Evolutionary conservation across 2,797 vertebrate species (phyloP).

Genomic region (Petrocephalus schoutedeni): DNA sequence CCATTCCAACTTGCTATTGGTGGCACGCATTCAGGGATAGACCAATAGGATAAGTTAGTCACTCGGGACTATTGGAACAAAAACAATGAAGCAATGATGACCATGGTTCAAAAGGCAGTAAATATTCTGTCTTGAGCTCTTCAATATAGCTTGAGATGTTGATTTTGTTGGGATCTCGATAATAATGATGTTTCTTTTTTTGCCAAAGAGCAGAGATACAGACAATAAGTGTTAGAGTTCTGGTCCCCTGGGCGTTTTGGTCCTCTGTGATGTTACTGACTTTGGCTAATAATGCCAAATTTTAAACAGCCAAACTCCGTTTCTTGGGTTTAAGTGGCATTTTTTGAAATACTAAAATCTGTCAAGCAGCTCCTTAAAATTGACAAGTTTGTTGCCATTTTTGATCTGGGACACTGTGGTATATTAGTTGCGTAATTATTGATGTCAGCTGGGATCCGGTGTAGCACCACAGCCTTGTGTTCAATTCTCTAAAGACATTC

Average conservation of each 20-base stretch:
- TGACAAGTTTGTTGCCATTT: slow-evolving; percentile 32
- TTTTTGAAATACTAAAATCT: slow-evolving; percentile 38
- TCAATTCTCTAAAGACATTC: slow-evolving; percentile 21
- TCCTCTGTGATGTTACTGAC: slow-evolving; percentile 3
- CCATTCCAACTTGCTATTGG: not conserved
- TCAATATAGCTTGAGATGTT: not conserved
- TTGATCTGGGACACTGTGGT: slow-evolving; percentile 39
- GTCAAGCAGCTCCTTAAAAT: slow-evolving; percentile 32
- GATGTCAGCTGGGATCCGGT: slow-evolving; percentile 28
- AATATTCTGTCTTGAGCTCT: not conserved
- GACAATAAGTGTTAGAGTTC: not conserved
- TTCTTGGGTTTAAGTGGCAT: slow-evolving; percentile 18
- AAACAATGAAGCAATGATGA: not conserved
- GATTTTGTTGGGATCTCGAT: not conserved
- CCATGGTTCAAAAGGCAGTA: not conserved
- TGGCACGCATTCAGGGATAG: not conserved
- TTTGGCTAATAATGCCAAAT: slow-evolving; percentile 26
- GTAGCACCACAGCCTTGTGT: slow-evolving; percentile 16
- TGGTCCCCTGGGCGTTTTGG: not conserved
- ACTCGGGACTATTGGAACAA: not conserved
- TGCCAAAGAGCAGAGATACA: not conserved
- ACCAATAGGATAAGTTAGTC: not conserved
- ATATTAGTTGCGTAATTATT: slow-evolving; percentile 38
- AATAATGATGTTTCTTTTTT: not conserved
- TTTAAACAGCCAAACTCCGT: slow-evolving; percentile 15